phyloP scores from a whole-genome alignment of 2,888 invertebrate genomes.

The Nomada hirtipes region DNA sequence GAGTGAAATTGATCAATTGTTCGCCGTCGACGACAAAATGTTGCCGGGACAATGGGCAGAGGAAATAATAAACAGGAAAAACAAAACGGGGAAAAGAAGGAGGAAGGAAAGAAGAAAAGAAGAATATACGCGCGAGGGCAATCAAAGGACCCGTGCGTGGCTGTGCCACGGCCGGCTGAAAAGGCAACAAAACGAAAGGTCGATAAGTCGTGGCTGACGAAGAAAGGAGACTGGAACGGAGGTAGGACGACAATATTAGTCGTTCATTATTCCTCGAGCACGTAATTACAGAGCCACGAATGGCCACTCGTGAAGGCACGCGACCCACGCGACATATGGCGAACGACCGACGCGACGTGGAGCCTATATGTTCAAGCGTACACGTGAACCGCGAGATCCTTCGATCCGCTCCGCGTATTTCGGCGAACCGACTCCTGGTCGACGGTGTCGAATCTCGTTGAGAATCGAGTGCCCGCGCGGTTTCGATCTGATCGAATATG shows the following conservation, averaged over 20 bases:
- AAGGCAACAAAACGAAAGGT: conserved; percentile 80
- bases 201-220: conserved; percentile 78
- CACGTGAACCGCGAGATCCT: conserved; percentile 59
- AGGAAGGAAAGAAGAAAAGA: not conserved
- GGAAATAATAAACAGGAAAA: conserved; percentile 53
- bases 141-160: conserved; percentile 67
- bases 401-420: conserved; percentile 29
- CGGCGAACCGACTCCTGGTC: not conserved
- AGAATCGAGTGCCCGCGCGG: too few species aligned
- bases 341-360: conserved; percentile 54
- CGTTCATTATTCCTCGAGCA: conserved; percentile 81
- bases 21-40: conserved; percentile 66
- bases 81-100: conserved; percentile 9
- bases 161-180: conserved; percentile 67
- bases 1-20: conserved; percentile 64
- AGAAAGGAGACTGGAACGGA: conserved; percentile 41
- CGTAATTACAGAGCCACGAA: conserved; percentile 78
- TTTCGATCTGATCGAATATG: too few species aligned
- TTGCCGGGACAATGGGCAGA: conserved; percentile 65
- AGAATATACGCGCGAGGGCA: conserved; percentile 37
- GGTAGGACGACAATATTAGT: conserved; percentile 80
- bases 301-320: conserved; percentile 82
- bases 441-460: too few species aligned
- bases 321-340: conserved; percentile 81
- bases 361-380: conserved; percentile 26